Evolutionary conservation across 2,888 invertebrate genomes (phyloP).

Genomic region (Diaphora mendica): DNA sequence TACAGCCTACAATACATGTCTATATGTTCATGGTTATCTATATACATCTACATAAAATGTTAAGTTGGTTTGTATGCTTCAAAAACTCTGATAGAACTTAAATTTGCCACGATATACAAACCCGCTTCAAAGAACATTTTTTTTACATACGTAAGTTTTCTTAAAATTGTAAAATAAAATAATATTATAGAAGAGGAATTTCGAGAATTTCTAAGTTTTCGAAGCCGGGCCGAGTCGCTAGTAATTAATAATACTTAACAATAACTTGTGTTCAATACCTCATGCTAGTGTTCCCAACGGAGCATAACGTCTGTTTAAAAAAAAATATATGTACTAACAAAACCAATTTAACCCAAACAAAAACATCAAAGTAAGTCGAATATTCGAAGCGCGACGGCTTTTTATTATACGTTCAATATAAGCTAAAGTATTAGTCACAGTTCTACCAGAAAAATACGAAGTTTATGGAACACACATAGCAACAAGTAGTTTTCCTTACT

Average conservation of each 20-base stretch:
- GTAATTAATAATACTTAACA: neutral
- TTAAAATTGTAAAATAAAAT: too few relatives aligned
- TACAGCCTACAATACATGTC: too few relatives aligned
- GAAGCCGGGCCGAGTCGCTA: too few relatives aligned
- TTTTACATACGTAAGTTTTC: too few relatives aligned
- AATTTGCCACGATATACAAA: too few relatives aligned
- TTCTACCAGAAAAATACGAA: constrained; percentile 33
- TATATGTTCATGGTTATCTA: too few relatives aligned
- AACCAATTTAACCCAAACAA: neutral
- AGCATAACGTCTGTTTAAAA: neutral
- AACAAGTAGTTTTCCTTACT: constrained; percentile 34
- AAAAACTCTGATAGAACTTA: too few relatives aligned
- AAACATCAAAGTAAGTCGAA: constrained; percentile 17
- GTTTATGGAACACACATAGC: constrained; percentile 40
- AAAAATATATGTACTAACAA: neutral
- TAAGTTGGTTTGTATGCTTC: too few relatives aligned
- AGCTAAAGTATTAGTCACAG: constrained; percentile 35
- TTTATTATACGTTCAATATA: constrained; percentile 25
- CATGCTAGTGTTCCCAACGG: neutral
- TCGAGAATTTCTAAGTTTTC: too few relatives aligned
- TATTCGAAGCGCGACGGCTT: constrained; percentile 35
- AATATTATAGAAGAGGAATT: too few relatives aligned
- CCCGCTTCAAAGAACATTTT: too few relatives aligned
- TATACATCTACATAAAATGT: too few relatives aligned
- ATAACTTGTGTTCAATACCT: neutral